A percentile compares a stretch with the other conserved stretches of the same genome.
phyloP scores from a whole-genome alignment of 2,888 invertebrate species.

The Drosophila glabriapex region DNA sequence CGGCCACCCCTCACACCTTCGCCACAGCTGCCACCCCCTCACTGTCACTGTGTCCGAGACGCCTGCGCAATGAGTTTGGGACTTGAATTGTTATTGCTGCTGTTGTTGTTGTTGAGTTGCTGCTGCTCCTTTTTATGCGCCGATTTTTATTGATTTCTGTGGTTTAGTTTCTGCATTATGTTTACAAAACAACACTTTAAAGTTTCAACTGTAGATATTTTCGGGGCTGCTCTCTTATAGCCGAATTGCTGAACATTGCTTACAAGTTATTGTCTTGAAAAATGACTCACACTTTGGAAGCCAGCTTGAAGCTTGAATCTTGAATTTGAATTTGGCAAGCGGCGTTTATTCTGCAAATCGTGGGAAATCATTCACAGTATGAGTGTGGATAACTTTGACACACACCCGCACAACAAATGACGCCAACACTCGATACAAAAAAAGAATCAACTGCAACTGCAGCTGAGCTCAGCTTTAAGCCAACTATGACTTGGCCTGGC shows the following conservation, averaged over 20 bases:
- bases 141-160: slow-evolving; percentile 76
- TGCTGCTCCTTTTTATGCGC: slow-evolving; percentile 72
- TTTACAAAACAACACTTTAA: slow-evolving; percentile 52
- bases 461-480: slow-evolving; percentile 24
- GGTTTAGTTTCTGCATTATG: slow-evolving; percentile 65
- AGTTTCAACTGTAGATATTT: slow-evolving; percentile 20
- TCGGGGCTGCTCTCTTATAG: slow-evolving; percentile 37
- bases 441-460: slow-evolving; percentile 46
- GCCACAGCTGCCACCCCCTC: slow-evolving; percentile 16
- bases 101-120: slow-evolving; percentile 19
- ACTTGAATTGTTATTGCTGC: slow-evolving; percentile 30
- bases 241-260: slow-evolving; percentile 54
- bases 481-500: slow-evolving; percentile 44
- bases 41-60: slow-evolving; percentile 39
- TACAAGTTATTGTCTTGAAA: slow-evolving; percentile 79
- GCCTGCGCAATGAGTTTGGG: slow-evolving; percentile 68
- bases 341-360: slow-evolving; percentile 58
- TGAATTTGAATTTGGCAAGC: slow-evolving; percentile 53
- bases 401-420: slow-evolving; percentile 52
- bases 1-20: slow-evolving; percentile 8
- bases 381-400: slow-evolving; percentile 49
- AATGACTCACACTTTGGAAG: slow-evolving; percentile 65
- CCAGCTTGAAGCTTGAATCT: slow-evolving; percentile 8
- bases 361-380: slow-evolving; percentile 70
- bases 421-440: slow-evolving; percentile 67